Conservation (phyloP, 1,140 invertebrate genomes). For the Cyphomyrmex costatus region DNA sequence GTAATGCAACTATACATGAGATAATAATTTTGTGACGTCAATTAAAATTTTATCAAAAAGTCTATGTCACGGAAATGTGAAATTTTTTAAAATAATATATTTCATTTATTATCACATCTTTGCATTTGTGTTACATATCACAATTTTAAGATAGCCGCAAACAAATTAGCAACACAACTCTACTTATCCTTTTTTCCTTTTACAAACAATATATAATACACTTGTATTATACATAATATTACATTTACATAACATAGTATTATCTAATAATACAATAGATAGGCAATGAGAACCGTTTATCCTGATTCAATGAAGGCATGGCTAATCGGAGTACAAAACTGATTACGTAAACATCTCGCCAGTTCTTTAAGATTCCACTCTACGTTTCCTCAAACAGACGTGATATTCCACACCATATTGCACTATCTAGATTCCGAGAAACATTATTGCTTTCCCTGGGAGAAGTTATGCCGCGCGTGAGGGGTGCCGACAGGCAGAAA, state of each 20-base stretch:
- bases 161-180: not conserved
- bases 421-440: not conserved
- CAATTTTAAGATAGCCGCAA: not conserved
- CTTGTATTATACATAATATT: slow-evolving; percentile 1
- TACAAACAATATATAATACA: not conserved
- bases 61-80: not conserved
- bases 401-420: not conserved
- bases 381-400: not conserved
- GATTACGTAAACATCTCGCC: slow-evolving; percentile 34
- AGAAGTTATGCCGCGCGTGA: too few relatives aligned
- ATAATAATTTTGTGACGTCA: not conserved
- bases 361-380: not conserved
- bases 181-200: not conserved
- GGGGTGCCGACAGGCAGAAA: too few relatives aligned
- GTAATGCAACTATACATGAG: not conserved
- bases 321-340: slow-evolving; percentile 43
- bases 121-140: not conserved
- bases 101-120: not conserved
- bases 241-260: slow-evolving; percentile 34
- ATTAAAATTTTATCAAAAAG: too few relatives aligned
- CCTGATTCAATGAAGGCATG: slow-evolving; percentile 12
- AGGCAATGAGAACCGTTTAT: slow-evolving; percentile 7
- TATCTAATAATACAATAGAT: slow-evolving; percentile 12
- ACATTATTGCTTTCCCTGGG: not conserved
- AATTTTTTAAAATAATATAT: not conserved